A percentile compares a stretch with the other conserved stretches of the same genome.
Conservation (phyloP, 1,140 invertebrate species). For the Berghia stephanieae region DNA sequence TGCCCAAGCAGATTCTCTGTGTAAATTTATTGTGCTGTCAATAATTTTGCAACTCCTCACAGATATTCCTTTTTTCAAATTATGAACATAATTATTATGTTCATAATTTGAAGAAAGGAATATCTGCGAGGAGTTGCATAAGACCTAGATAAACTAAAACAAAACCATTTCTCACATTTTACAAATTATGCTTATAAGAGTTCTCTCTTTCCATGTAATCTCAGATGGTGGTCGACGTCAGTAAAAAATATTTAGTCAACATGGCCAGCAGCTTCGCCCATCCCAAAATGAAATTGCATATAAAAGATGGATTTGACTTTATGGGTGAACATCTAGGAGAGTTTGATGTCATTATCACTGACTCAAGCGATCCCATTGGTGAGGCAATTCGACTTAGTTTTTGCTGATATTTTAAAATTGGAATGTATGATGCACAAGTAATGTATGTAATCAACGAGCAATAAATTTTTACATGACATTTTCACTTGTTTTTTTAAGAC, state of each 20-base stretch:
- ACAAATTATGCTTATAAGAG: not conserved
- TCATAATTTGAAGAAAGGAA: no score
- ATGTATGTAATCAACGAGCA: no score
- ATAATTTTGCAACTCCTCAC: no score
- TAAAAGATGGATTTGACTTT: conserved; percentile 95
- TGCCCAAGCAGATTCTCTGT: no score
- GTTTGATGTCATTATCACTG: conserved; percentile 98
- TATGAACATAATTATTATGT: no score
- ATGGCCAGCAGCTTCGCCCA: conserved; percentile 88
- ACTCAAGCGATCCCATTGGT: conserved; percentile 96
- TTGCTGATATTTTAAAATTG: no score
- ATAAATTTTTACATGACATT: no score
- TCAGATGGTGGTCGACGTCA: conserved; percentile 87
- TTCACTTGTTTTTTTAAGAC: no score
- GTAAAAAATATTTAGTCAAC: conserved; percentile 88
- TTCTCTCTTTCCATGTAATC: no score
- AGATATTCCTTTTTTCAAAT: no score
- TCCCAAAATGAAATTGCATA: conserved; percentile 83
- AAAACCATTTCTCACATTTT: not conserved
- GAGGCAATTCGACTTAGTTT: conserved; percentile 33
- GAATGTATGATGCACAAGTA: no score
- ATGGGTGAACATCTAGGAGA: conserved; percentile 85
- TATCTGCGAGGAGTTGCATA: not conserved
- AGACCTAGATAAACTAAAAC: not conserved
- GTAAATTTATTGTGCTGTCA: no score